phyloP scores from a whole-genome alignment of 2,888 invertebrate genomes.

The Brenthis daphne region DNA sequence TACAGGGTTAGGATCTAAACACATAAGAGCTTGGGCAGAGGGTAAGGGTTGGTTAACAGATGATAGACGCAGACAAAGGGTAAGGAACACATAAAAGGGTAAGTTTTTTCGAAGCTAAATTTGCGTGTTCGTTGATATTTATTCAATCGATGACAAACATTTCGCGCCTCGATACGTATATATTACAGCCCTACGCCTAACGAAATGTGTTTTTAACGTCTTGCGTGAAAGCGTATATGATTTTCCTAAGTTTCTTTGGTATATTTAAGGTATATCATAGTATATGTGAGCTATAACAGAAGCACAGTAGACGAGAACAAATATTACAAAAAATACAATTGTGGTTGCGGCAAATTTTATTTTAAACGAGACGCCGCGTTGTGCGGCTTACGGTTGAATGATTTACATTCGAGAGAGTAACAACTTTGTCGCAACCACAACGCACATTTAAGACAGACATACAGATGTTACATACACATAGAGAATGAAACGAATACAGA shows the following conservation, averaged over 20 bases:
- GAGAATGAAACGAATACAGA: constrained; percentile 82
- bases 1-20: constrained; percentile 80
- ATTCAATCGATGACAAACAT: constrained; percentile 75
- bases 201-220: constrained; percentile 75
- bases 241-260: constrained; percentile 79
- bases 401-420: constrained; percentile 48
- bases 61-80: constrained; percentile 92
- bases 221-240: constrained; percentile 83
- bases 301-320: constrained; percentile 82
- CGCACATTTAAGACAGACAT: constrained; percentile 81
- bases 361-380: constrained; percentile 49
- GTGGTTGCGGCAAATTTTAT: constrained; percentile 74
- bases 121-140: constrained; percentile 81
- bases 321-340: constrained; percentile 74
- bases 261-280: constrained; percentile 74
- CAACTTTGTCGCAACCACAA: constrained; percentile 74
- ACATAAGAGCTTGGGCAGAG: constrained; percentile 81
- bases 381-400: constrained; percentile 47
- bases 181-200: constrained; percentile 74
- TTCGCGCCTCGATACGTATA: constrained; percentile 74
- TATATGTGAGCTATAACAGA: constrained; percentile 76
- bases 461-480: constrained; percentile 84
- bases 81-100: constrained; percentile 84
- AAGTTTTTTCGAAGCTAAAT: constrained; percentile 82
- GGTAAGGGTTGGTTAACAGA: constrained; percentile 85